Base-by-base conservation (phyloP, 37 sponge, comb jelly and placozoan genomes). In the Chondrilla cf. caribensis region DNA sequence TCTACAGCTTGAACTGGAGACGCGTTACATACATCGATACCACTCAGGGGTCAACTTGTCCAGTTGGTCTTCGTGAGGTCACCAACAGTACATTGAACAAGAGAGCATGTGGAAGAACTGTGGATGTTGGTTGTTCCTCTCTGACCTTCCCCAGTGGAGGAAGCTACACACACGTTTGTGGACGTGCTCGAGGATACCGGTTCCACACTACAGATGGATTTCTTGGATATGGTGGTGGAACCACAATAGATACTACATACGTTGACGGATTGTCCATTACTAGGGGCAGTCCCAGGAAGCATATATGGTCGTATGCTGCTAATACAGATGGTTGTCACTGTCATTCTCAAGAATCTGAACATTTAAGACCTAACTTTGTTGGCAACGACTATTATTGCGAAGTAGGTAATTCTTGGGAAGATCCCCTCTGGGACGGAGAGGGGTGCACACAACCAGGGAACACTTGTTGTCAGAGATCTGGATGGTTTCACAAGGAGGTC, bases 371-470 rank as follows among this genome's bases (percentile, higher is more conserved):
- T 14, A 3, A 4, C 21, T 79, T 79, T 79, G 79, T 79, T 79
- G 58, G 59, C 11, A 19, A 58, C n/a, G 38, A 79, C 58, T 79
- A 79, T 36, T 79, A 79, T 58, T 79, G 79, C 58, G 79, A 79
- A 25, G 26, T 18, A 55, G 79, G 35, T 26, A 79, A 18, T 26
- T 21, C 44, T 17, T 73, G 76, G 76, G 38, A 79, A 2, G 59
- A 79, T 58, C 79, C 79, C 32, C 58, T 79, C n/a, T 79, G 79
- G 79, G 79, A 79, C 58, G 79, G 79, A 55, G 79, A 32, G 35
- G 79, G 58, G 32, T 79, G 79, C 57, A 51, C 28, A n/a, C 31
- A 19, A 25, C 35, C 58, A 28, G 35, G 15, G n/a, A 79, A 57
- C 58, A 41, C 28, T 22, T 77, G 55, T 26, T 77, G 78, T 44